phyloP scores from a whole-genome alignment of 2,797 vertebrate species.

The Antennarius maculatus region DNA sequence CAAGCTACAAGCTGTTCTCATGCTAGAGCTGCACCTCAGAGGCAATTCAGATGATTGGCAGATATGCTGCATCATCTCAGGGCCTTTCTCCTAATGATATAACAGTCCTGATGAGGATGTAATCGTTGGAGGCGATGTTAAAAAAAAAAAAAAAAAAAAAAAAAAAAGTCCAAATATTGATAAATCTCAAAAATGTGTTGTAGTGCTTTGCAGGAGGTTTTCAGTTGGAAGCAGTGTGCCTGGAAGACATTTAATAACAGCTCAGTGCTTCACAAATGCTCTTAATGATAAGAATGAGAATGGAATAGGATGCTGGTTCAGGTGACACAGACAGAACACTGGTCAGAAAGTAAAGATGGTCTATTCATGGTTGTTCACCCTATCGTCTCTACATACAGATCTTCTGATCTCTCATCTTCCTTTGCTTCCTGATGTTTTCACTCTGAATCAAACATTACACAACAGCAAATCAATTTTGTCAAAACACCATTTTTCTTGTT shows the following conservation, averaged over 20 bases:
- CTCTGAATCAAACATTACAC: constrained; percentile 67
- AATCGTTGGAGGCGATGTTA: neutral
- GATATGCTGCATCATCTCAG: constrained; percentile 28
- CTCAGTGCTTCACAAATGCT: constrained; percentile 45
- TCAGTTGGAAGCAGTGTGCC: constrained; percentile 34
- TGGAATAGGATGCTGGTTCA: constrained; percentile 33
- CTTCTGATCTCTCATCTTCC: constrained; percentile 1
- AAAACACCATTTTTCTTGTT: constrained; percentile 71
- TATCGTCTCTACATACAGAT: constrained; percentile 6
- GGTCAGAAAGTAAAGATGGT: constrained; percentile 29
- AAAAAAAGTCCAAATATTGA: neutral
- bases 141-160: constrained; percentile 17
- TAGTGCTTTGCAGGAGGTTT: constrained; percentile 25
- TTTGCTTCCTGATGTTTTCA: constrained; percentile 23
- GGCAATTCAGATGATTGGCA: constrained; percentile 37
- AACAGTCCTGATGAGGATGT: constrained; percentile 20
- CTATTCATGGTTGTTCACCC: constrained; percentile 20
- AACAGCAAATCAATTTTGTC: constrained; percentile 63
- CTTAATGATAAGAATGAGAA: constrained; percentile 30
- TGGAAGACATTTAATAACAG: constrained; percentile 66
- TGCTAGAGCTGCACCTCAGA: constrained; percentile 20
- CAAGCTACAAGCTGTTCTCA: constrained; percentile 4
- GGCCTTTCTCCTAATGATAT: constrained; percentile 16
- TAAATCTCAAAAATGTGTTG: constrained; percentile 8
- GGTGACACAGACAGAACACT: constrained; percentile 36